phyloP scores from a whole-genome alignment of 2,113 vertebrate species.

The Cyanocitta stelleri region DNA sequence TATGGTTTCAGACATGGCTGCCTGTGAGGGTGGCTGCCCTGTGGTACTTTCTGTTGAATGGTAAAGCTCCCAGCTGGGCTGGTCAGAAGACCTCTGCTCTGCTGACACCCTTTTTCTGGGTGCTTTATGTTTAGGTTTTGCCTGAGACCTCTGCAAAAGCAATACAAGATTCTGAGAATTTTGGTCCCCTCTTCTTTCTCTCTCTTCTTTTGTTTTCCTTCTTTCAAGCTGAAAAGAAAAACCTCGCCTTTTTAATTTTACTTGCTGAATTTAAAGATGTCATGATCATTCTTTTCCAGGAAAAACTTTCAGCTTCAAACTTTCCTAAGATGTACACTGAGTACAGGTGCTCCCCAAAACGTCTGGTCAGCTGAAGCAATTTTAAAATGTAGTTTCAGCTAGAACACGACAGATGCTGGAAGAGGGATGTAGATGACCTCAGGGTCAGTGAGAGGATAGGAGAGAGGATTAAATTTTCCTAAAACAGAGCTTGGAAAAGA shows the following conservation, averaged over 20 bases:
- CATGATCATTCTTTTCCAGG: background rate
- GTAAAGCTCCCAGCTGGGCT: background rate
- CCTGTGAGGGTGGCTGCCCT: background rate
- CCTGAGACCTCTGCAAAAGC: background rate
- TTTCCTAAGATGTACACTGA: background rate
- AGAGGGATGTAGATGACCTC: background rate
- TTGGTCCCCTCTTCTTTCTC: background rate
- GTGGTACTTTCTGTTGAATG: background rate
- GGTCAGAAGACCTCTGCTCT: background rate
- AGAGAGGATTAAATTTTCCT: background rate
- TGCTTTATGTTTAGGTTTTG: background rate
- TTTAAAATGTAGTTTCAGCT: background rate
- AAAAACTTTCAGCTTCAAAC: background rate
- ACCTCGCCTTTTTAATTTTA: fast-evolving
- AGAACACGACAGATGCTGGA: background rate
- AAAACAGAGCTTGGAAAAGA: background rate
- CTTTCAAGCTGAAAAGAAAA: background rate
- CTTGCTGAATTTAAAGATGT: background rate
- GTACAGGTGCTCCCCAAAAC: fast-evolving
- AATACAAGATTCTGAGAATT: background rate
- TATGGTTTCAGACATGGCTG: background rate
- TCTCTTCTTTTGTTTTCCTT: background rate
- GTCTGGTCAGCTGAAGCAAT: background rate
- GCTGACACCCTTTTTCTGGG: background rate
- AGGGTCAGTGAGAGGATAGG: background rate